Evolutionary conservation across 2,113 vertebrate genomes (phyloP), one percentile per base, ranked within the genome.

Genomic region (Caloenas nicobarica): DNA sequence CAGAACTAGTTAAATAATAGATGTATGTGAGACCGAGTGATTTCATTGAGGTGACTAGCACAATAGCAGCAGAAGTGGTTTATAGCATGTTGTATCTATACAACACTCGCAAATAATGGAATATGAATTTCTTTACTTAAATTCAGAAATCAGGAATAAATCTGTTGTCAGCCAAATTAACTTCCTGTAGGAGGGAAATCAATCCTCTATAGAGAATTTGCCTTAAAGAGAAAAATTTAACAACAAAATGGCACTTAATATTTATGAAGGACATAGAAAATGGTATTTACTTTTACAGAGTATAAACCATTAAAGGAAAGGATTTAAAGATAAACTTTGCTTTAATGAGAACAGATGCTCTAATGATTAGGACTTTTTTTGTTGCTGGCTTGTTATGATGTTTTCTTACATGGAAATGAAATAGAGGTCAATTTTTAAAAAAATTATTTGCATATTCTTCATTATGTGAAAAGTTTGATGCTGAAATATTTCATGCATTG

Each of bases 1-100:
- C 44, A 64, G n/a, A 94, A 80, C 28, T 40, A 46, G 28, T 56
- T 87, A 71, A 96, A 91, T 94, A 87, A 89, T 87, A 93, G 25
- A 89, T 74, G 22, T 40, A 36, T 57, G 40, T 73, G 77, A 84
- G 23, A 64, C 51, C 36, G 51, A 80, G 23, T 56, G 50, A 65
- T 81, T 94, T 93, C 60, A 25, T 42, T 86, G 58, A 92, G 50
- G 33, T 50, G 36, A 46, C 42, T 72, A 58, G 44, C n/a, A 77
- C n/a, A n/a, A 23, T 36, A 70, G n/a, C 9, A 76, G 22, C 16
- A 83, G 38, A 81, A 72, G 34, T n/a, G 46, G 3, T 86, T 81
- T 81, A 64, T 31, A 77, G 22, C 7, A n/a, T 61, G 29, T 3
- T 77, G 8, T 78, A 40, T 26, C 54, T 65, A 40, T 50, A 9